Evolutionary conservation across 2,797 vertebrate species (phyloP).

Genomic region (Brachymystax lenok): DNA sequence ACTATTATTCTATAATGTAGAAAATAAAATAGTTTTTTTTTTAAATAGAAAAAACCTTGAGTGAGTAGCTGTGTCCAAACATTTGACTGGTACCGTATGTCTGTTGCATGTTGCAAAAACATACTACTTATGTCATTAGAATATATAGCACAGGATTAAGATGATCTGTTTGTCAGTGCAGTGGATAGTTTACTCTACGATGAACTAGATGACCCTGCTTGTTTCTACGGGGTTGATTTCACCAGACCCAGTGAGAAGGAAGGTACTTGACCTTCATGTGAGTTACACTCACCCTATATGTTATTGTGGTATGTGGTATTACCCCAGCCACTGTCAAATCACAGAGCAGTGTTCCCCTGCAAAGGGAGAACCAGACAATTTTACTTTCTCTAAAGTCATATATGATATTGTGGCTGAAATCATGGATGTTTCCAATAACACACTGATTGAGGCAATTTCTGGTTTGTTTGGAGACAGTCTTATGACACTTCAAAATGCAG

Average conservation of each 20-base stretch:
- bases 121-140: no score
- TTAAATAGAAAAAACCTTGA: no score
- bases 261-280: background rate
- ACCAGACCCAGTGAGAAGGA: background rate
- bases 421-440: background rate
- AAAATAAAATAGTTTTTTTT: no score
- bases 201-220: background rate
- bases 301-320: background rate
- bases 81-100: no score
- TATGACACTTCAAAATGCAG: slow-evolving; percentile 19
- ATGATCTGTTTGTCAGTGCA: no score
- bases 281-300: background rate
- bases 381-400: background rate
- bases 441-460: background rate
- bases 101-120: no score
- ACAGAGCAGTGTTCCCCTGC: background rate
- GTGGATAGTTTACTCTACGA: no score
- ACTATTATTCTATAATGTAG: no score
- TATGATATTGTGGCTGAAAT: background rate
- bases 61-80: no score
- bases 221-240: background rate
- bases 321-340: background rate
- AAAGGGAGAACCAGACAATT: background rate
- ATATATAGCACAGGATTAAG: no score
- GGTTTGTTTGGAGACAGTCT: background rate